These are phyloP conservation scores for Drosophila sp. DNA, from an alignment of 1,140 invertebrate species.

Conservation along the genomic window DNA sequence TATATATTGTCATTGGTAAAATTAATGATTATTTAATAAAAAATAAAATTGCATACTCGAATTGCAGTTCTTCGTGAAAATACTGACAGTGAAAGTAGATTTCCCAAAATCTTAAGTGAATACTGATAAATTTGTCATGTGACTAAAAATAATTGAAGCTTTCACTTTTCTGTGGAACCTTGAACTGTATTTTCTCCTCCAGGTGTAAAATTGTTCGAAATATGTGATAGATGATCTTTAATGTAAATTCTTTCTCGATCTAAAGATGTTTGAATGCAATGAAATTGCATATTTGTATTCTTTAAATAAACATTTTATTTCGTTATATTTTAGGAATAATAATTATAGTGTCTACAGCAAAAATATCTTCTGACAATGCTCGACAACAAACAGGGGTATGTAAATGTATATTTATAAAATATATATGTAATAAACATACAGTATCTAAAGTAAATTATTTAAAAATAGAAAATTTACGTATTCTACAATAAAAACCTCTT, in stretches of 20 bases:
- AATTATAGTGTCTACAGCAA: constrained; percentile 2
- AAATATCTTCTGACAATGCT: constrained; percentile 16
- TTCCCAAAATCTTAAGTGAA: neutral
- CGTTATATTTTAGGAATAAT: constrained; percentile 18
- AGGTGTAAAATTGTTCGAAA: neutral
- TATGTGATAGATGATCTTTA: neutral
- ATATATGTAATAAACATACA: neutral
- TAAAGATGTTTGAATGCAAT: neutral
- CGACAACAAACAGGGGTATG: constrained; percentile 20
- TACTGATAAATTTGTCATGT: neutral
- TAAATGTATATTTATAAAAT: neutral
- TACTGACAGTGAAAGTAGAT: neutral
- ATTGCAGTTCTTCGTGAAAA: neutral
- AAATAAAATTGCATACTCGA: neutral
- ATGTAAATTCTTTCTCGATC: neutral
- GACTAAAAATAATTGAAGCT: neutral
- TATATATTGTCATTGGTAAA: constrained; percentile 15
- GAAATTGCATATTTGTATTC: too few species aligned
- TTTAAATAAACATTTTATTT: neutral
- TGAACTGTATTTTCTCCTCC: neutral
- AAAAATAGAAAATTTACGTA: too few species aligned
- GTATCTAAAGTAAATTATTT: too few species aligned
- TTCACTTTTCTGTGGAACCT: neutral
- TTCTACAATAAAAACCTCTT: too few species aligned
- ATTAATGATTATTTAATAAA: neutral